Evolutionary conservation across 2,888 invertebrate genomes (phyloP).

Genomic region (Lithosia quadra): DNA sequence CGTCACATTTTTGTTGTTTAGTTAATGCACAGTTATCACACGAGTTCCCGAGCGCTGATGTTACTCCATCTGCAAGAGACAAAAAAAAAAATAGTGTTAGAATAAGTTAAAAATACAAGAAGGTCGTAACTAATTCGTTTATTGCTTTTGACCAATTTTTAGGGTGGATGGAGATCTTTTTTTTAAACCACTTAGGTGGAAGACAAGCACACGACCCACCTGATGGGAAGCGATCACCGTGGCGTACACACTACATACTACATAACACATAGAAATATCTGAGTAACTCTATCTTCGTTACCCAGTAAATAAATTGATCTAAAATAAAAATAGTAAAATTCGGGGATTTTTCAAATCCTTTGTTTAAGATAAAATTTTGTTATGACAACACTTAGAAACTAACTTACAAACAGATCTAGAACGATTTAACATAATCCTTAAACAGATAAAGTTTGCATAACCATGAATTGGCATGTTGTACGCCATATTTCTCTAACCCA

Average conservation of each 20-base stretch:
- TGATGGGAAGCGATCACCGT: too few relatives aligned
- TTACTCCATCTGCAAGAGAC: constrained; percentile 75
- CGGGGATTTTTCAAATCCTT: background rate
- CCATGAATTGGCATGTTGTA: constrained; percentile 11
- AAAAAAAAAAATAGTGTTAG: constrained; percentile 22
- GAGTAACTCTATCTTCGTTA: too few relatives aligned
- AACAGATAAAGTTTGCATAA: background rate
- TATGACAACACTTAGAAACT: background rate
- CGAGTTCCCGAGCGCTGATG: constrained; percentile 58
- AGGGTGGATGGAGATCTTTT: background rate
- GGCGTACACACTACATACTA: too few relatives aligned
- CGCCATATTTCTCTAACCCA: constrained; percentile 37
- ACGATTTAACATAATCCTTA: background rate
- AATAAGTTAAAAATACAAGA: background rate
- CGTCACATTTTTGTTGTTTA: constrained; percentile 63
- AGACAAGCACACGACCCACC: too few relatives aligned
- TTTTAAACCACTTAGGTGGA: too few relatives aligned
- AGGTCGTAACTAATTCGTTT: background rate
- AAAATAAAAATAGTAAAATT: background rate
- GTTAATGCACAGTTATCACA: constrained; percentile 80
- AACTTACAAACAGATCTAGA: background rate
- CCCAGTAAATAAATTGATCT: background rate
- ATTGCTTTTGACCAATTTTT: background rate
- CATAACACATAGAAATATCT: too few relatives aligned
- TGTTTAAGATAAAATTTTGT: background rate